Conservation (phyloP, 2,888 invertebrate species). For the Agrotis puta region DNA sequence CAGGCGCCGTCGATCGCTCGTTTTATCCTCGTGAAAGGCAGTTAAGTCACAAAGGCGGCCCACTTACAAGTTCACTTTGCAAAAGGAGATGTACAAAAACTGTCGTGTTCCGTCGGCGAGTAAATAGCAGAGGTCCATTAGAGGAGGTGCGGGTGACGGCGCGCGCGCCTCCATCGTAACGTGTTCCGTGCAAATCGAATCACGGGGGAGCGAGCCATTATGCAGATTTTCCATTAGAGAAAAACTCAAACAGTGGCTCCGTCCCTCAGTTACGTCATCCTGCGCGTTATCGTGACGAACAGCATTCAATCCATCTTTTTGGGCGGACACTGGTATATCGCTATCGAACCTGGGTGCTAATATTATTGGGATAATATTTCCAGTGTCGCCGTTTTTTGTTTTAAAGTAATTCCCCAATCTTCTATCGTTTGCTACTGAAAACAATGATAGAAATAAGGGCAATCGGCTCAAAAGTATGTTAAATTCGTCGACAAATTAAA, state of each 20-base stretch:
- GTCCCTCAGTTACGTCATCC: conserved; percentile 60
- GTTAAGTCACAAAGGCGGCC: conserved; percentile 76
- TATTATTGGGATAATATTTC: neutral
- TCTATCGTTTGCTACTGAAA: neutral
- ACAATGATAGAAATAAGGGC: neutral
- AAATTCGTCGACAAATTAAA: conserved; percentile 29
- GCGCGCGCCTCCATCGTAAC: conserved; percentile 74
- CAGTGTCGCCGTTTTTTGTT: neutral
- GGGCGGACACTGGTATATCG: conserved; percentile 7
- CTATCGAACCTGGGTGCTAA: conserved; percentile 5
- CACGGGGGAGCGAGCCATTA: conserved; percentile 83
- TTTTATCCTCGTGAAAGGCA: conserved; percentile 77
- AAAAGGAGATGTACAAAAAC: conserved; percentile 79
- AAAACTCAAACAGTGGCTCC: conserved; percentile 77
- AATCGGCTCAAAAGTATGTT: conserved; percentile 16
- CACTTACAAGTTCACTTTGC: conserved; percentile 75
- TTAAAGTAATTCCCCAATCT: neutral
- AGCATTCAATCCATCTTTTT: conserved; percentile 45
- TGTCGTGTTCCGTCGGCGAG: conserved; percentile 75
- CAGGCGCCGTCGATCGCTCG: conserved; percentile 72
- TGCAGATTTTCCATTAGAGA: conserved; percentile 89
- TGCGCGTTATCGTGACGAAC: conserved; percentile 57
- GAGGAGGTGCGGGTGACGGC: conserved; percentile 69
- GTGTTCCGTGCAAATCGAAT: conserved; percentile 86
- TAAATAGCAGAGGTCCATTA: conserved; percentile 84